phyloP scores from a whole-genome alignment of 2,888 invertebrate species.

The Leptura quadrifasciata region DNA sequence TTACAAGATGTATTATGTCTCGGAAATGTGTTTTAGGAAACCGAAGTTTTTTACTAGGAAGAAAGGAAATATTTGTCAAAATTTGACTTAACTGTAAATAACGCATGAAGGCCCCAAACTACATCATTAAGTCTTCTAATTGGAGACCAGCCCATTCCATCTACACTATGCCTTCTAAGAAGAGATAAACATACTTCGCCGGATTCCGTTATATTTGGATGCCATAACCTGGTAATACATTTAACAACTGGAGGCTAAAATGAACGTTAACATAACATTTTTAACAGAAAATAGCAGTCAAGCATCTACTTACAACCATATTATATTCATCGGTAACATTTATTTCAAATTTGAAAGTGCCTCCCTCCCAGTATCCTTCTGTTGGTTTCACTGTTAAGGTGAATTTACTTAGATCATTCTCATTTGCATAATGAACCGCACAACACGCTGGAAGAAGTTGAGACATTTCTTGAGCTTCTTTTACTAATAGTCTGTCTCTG shows the following conservation, averaged over 20 bases:
- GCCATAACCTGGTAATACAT: conserved; percentile 94
- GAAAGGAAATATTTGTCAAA: background rate
- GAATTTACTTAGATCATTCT: conserved; percentile 88
- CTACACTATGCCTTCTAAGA: conserved; percentile 92
- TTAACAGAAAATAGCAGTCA: background rate
- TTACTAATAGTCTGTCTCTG: conserved; percentile 86
- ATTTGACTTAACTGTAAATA: conserved; percentile 80
- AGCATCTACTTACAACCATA: conserved; percentile 88
- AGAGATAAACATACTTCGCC: conserved; percentile 95
- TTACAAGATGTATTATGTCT: no score
- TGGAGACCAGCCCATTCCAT: conserved; percentile 94
- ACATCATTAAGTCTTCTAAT: conserved; percentile 94
- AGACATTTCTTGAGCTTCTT: conserved; percentile 92
- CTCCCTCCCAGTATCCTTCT: conserved; percentile 92
- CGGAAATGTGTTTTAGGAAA: no score
- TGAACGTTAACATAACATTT: background rate
- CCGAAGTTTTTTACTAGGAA: no score
- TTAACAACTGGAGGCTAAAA: conserved; percentile 93
- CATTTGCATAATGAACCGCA: conserved; percentile 87
- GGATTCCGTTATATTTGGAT: conserved; percentile 93
- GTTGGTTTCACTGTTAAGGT: conserved; percentile 86
- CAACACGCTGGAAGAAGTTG: conserved; percentile 89
- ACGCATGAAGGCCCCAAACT: conserved; percentile 93
- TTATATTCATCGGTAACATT: conserved; percentile 96
- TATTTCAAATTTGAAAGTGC: conserved; percentile 90